These are phyloP conservation scores for Baccha elongata DNA, from an alignment of 2,888 invertebrate genomes.

Conservation along the genomic window DNA sequence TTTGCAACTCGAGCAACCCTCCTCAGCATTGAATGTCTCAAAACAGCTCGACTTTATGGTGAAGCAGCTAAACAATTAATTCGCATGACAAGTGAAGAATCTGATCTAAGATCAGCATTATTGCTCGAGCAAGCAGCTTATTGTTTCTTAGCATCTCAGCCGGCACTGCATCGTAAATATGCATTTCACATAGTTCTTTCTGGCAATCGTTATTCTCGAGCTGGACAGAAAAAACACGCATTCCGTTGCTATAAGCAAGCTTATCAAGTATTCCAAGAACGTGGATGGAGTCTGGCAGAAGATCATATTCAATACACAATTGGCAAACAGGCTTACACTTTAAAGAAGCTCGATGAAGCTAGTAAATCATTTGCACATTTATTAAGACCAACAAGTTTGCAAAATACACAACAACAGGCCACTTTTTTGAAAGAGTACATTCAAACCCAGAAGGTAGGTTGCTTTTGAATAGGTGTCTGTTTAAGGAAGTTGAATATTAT, in stretches of 20 bases:
- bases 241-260: conserved; percentile 96
- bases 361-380: conserved; percentile 91
- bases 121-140: conserved; percentile 97
- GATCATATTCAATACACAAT: conserved; percentile 98
- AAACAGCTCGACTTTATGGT: conserved; percentile 89
- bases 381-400: conserved; percentile 87
- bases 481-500: background rate
- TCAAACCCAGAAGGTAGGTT: conserved; percentile 89
- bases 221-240: conserved; percentile 95
- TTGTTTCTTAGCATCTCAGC: conserved; percentile 88
- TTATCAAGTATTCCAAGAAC: conserved; percentile 87
- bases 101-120: conserved; percentile 96
- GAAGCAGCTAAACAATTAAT: conserved; percentile 98
- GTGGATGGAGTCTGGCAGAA: conserved; percentile 95
- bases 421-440: conserved; percentile 94
- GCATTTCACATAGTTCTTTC: conserved; percentile 98
- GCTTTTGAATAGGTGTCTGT: background rate
- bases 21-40: conserved; percentile 93
- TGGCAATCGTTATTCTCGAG: conserved; percentile 96
- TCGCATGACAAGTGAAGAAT: conserved; percentile 97
- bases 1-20: conserved; percentile 96
- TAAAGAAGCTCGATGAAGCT: conserved; percentile 88
- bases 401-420: conserved; percentile 89
- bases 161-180: conserved; percentile 93
- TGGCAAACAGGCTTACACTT: conserved; percentile 93